phyloP scores from a whole-genome alignment of 2,888 invertebrate species.

The Drosophila borealis region DNA sequence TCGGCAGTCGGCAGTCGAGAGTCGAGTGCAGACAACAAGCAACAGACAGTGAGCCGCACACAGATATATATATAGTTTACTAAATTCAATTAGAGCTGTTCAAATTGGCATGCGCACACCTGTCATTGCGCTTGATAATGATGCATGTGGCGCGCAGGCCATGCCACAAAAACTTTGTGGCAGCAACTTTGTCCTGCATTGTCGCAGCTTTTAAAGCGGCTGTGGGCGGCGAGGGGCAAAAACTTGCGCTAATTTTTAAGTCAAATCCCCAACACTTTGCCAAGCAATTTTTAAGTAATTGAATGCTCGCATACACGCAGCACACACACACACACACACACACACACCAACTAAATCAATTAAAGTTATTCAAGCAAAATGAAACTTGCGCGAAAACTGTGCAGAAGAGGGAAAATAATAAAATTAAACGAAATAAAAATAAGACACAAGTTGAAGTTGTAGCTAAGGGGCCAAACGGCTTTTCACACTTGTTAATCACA shows the following conservation, averaged over 20 bases:
- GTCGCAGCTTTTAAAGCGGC: conserved; percentile 35
- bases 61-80: conserved; percentile 62
- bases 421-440: conserved; percentile 59
- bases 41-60: conserved; percentile 38
- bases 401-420: conserved; percentile 50
- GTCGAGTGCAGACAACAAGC: conserved; percentile 45
- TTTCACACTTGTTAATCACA: conserved; percentile 82
- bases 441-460: conserved; percentile 23
- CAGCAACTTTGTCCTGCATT: conserved; percentile 63
- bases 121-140: conserved; percentile 78
- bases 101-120: conserved; percentile 82
- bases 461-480: conserved; percentile 60
- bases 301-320: conserved; percentile 29
- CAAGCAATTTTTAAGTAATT: conserved; percentile 70
- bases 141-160: conserved; percentile 71
- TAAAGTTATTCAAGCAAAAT: conserved; percentile 75
- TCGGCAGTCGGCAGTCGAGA: conserved; percentile 26
- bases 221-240: background rate
- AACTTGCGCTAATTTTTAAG: conserved; percentile 69
- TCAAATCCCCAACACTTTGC: conserved; percentile 60
- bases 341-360: conserved; percentile 70
- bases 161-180: conserved; percentile 65
- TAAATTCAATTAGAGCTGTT: conserved; percentile 80
- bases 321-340: conserved; percentile 2
- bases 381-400: conserved; percentile 40